These are phyloP conservation scores for Drosophila arizonae DNA, from an alignment of 1,140 invertebrate genomes.

Conservation along the genomic window DNA sequence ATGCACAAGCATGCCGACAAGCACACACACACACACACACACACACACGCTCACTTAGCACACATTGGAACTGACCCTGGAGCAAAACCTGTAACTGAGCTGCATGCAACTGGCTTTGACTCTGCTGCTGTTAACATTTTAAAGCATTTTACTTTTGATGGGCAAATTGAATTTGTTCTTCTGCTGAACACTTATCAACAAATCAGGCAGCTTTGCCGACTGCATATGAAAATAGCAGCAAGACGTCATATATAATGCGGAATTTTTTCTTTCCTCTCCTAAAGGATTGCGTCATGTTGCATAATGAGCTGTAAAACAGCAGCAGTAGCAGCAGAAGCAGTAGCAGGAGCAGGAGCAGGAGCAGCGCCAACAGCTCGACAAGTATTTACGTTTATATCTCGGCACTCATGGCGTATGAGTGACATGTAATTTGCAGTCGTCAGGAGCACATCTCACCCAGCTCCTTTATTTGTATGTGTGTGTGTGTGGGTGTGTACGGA, in stretches of 20 bases:
- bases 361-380: constrained; percentile 1
- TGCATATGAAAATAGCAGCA: constrained; percentile 52
- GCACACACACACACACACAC: constrained; percentile 10
- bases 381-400: constrained; percentile 34
- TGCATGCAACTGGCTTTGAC: constrained; percentile 53
- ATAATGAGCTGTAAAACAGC: constrained; percentile 70
- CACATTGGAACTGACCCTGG: constrained; percentile 54
- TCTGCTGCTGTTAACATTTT: constrained; percentile 52
- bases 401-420: constrained; percentile 72
- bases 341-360: background rate
- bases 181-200: constrained; percentile 38
- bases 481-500: constrained; percentile 1
- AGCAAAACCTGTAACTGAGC: constrained; percentile 65
- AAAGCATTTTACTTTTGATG: constrained; percentile 57
- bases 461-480: background rate
- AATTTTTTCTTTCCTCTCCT: constrained; percentile 46
- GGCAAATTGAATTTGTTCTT: constrained; percentile 70
- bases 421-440: constrained; percentile 74
- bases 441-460: constrained; percentile 38
- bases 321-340: constrained; percentile 9
- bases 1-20: constrained; percentile 43
- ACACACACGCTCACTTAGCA: constrained; percentile 12
- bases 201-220: constrained; percentile 21
- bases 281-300: constrained; percentile 68
- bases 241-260: constrained; percentile 6